Base-by-base conservation (phyloP, 53 echinoderm and acorn worm genomes). In the Holothuria scabra region DNA sequence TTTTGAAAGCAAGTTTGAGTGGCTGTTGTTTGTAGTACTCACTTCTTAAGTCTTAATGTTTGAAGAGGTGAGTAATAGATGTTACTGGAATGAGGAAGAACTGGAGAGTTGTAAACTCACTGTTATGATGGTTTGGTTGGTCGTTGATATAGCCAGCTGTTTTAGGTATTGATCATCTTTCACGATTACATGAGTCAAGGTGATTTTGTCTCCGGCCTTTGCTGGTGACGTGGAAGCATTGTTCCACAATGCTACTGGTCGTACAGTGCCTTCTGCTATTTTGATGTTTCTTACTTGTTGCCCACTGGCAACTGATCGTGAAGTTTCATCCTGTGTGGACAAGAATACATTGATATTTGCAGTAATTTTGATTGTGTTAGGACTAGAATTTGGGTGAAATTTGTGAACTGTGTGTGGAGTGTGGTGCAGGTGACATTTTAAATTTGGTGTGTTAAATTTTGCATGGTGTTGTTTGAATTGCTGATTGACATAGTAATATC, bases 261-360 rank as follows among this genome's bases (percentile, higher is more conserved):
- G 13, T 10, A 37, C 20, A 13, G 29, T 67, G 7, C 33, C 67
- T 28, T 37, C 67, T 12, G 0, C 13, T 0, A 34, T 67, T 67
- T 67, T 67, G 8, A 67, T 67, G 33, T 67, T 67, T 12, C 67
- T 67, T 6, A 67, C 67, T 18, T 30, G 67, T 67, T 67, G 67
- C 33, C 67, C 67, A 67, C 33, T 67, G 30, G 30, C 67, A 18
- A 67, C 67, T 67, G 67, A 10, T 67, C 67, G 2, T 30, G 67
- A 28, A 12, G 38, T 67, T 67, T 33, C 67, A 29, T 34, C 67
- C 67, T 37, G 33, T 67, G 32, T 12, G 33, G 67, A 37, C 13
- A 32, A 66, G 28, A 26, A 66, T 4, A 35, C 3, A 35, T 35
- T 35, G 6, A 35, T 35, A 35, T 35, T 4, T 35, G 14, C 48